Evolutionary conservation across 2,888 invertebrate genomes (phyloP).

Genomic region (Cataglyphis altisquamis): DNA sequence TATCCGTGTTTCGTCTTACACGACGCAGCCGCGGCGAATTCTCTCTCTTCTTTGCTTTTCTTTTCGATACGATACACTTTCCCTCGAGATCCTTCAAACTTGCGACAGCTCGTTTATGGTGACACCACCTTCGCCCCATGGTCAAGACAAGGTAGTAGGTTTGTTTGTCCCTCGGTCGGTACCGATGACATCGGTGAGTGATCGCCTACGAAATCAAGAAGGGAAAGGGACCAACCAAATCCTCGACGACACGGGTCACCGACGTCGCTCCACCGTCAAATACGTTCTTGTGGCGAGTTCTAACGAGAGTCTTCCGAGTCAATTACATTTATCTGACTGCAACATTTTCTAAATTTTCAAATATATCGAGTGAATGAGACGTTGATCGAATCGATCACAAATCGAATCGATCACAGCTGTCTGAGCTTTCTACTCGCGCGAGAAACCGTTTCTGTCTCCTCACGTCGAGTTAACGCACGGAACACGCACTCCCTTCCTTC

Average conservation of each 20-base stretch:
- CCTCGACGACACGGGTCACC: constrained; percentile 79
- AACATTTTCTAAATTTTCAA: not conserved
- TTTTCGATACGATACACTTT: constrained; percentile 39
- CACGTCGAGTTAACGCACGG: not conserved
- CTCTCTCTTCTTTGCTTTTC: not conserved
- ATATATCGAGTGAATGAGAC: not conserved
- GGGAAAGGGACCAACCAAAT: constrained; percentile 72
- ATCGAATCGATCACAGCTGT: not conserved
- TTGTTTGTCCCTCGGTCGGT: constrained; percentile 71
- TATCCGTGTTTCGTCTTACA: not conserved
- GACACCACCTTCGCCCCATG: constrained; percentile 64
- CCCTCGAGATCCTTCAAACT: constrained; percentile 66
- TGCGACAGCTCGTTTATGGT: constrained; percentile 71
- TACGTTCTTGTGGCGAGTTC: constrained; percentile 53
- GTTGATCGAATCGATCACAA: too few relatives aligned
- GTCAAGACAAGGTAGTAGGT: constrained; percentile 71
- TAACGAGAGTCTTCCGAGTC: constrained; percentile 41
- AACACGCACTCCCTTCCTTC: not conserved
- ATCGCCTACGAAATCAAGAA: constrained; percentile 77
- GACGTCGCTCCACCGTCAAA: constrained; percentile 71
- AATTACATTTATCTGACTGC: constrained; percentile 2
- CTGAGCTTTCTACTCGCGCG: not conserved
- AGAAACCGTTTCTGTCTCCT: not conserved
- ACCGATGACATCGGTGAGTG: constrained; percentile 74
- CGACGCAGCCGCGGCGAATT: not conserved